Evolutionary conservation across 37 sponge, comb jelly and placozoan genomes (phyloP).

Genomic region (Theonella swinhoei): DNA sequence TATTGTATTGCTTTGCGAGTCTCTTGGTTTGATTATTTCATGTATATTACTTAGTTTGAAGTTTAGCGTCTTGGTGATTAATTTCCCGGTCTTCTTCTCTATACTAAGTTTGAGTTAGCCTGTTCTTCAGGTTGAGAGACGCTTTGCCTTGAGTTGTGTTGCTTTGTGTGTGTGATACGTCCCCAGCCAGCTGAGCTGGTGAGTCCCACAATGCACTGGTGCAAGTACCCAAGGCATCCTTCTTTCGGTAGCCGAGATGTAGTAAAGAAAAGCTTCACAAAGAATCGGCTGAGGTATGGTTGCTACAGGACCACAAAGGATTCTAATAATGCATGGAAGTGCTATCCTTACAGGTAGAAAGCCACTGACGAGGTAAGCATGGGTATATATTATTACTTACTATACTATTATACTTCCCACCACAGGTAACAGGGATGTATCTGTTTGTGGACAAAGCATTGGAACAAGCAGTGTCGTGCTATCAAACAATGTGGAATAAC

Average conservation of each 20-base stretch:
- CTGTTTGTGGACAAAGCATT: constrained; percentile 13
- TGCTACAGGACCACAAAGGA: constrained; percentile 2
- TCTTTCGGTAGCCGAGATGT: not conserved
- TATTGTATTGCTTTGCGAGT: too few relatives aligned
- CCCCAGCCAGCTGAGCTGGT: too few relatives aligned
- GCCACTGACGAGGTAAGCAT: constrained; percentile 6
- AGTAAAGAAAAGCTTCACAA: not conserved
- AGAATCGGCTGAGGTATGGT: too few relatives aligned
- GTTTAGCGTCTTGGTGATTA: too few relatives aligned
- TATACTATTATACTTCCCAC: constrained; percentile 10
- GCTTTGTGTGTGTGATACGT: too few relatives aligned
- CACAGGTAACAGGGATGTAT: not conserved
- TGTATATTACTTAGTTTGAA: too few relatives aligned
- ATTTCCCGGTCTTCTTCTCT: too few relatives aligned
- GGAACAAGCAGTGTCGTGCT: constrained; percentile 17
- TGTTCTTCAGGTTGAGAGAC: too few relatives aligned
- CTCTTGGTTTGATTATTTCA: too few relatives aligned
- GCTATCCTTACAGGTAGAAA: constrained; percentile 14
- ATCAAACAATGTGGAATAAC: constrained; percentile 14
- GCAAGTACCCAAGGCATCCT: not conserved
- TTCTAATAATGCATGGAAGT: not conserved
- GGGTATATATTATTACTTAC: too few relatives aligned
- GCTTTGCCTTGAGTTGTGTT: too few relatives aligned
- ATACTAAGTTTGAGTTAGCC: too few relatives aligned
- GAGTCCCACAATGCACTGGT: not conserved